Base-by-base conservation (phyloP, 2,797 vertebrate species). In the Selene dorsalis region DNA sequence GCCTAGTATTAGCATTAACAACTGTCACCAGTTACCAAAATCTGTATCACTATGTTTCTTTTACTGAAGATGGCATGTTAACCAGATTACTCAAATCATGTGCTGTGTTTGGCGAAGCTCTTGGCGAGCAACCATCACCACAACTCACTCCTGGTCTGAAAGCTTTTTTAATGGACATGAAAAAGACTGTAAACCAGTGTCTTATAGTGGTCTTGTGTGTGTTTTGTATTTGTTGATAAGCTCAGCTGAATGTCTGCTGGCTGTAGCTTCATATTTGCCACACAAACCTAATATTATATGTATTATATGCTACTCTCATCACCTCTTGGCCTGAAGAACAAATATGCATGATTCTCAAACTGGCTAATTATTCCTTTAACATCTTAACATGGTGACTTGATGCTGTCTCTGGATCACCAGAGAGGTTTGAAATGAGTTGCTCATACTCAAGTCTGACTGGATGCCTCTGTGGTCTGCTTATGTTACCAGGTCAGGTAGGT, bases 391-490 rank as follows among this genome's bases (percentile, higher is more conserved):
- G n/a, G 22, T 62, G 57, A 39, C 20, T 16, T 28, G 13, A 38
- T 6, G 17, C 17, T 22, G 3, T 26, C 24, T 16, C 3, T 63
- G 4, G 38, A 28, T 64, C 39, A 57, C 35, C 69, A 52, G 52
- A 52, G 16, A 73, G 26, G 47, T 65, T 73, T 57, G 26, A 57
- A 50, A 77, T 38, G 11, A 43, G 53, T 58, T 60, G 32, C 48
- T 71, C 61, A 55, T 24, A 56, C 24, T 28, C n/a, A 26, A 55
- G 38, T 35, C 47, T 39, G 69, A 73, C 63, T 39, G 30, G 38
- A 68, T 39, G 63, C 68, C 69, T 57, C 17, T 13, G 48, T 38
- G 32, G 14, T 48, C 12, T 2, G 17, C 72, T 75, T 64, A 39
- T 47, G 53, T 77, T 77, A 24, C 52, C 41, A 35, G 45, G 53